Evolutionary conservation across 1,140 invertebrate species (phyloP).

Genomic region (Eumeta japonica): DNA sequence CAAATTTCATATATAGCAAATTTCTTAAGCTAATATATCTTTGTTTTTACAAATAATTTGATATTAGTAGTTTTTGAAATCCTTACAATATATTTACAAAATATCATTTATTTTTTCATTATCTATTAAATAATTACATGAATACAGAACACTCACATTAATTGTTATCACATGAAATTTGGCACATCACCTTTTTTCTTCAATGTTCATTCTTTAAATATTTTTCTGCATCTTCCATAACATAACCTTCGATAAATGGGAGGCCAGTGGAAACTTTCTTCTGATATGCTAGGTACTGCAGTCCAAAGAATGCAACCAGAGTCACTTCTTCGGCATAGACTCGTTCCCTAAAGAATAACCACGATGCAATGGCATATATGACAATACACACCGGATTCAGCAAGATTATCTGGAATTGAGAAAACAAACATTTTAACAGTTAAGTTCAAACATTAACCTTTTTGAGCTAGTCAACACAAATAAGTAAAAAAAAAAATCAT

Average conservation of each 20-base stretch:
- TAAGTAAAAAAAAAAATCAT: not conserved
- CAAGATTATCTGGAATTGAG: slow-evolving; percentile 72
- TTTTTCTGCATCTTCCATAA: slow-evolving; percentile 21
- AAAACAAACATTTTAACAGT: slow-evolving; percentile 1
- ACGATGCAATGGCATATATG: slow-evolving; percentile 78
- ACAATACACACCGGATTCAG: slow-evolving; percentile 89
- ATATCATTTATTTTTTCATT: too few relatives aligned
- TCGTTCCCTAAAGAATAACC: slow-evolving; percentile 89
- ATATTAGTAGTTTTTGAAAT: too few relatives aligned
- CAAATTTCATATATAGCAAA: too few relatives aligned
- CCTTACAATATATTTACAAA: too few relatives aligned
- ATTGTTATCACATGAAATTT: too few relatives aligned
- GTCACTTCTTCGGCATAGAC: slow-evolving; percentile 89
- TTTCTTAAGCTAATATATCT: too few relatives aligned
- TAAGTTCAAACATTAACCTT: not conserved
- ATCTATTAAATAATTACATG: too few relatives aligned
- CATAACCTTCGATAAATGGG: slow-evolving; percentile 87
- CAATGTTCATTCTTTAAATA: too few relatives aligned
- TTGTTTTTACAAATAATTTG: too few relatives aligned
- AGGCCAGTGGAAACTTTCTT: slow-evolving; percentile 83
- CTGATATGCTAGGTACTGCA: slow-evolving; percentile 88
- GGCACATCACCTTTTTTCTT: too few relatives aligned
- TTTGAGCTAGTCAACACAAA: too few relatives aligned
- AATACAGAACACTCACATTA: too few relatives aligned
- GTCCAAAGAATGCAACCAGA: slow-evolving; percentile 91